Conservation (phyloP, 2,888 invertebrate genomes). For the Acleris holmiana region DNA sequence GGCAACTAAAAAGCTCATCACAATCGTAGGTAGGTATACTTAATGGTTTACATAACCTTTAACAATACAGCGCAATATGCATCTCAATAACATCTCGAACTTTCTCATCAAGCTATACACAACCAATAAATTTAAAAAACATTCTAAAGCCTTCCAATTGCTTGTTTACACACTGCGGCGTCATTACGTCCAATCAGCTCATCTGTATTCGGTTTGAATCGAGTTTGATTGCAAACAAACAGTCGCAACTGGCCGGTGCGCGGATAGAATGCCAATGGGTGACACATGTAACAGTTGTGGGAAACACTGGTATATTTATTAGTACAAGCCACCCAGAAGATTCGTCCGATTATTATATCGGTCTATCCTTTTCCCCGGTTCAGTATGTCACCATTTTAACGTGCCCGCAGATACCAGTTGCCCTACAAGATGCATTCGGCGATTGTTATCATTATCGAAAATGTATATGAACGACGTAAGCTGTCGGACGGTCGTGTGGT, state of each 20-base stretch:
- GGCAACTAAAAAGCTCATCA: no score
- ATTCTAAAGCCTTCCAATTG: neutral
- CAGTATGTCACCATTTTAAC: no score
- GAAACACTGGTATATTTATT: neutral
- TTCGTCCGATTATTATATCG: no score
- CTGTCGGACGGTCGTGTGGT: no score
- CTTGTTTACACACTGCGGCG: constrained; percentile 7
- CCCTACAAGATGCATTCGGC: no score
- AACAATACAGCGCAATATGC: neutral
- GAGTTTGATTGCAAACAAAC: constrained; percentile 34
- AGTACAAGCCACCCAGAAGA: neutral
- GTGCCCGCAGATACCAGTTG: no score
- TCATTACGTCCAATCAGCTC: constrained; percentile 20
- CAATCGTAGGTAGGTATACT: no score
- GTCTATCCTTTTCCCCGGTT: no score
- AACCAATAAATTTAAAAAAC: no score
- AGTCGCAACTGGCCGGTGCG: constrained; percentile 8
- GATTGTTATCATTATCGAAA: no score
- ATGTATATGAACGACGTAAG: no score
- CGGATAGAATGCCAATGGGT: constrained; percentile 18
- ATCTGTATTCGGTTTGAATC: constrained; percentile 27
- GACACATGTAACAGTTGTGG: neutral
- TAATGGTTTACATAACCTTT: no score
- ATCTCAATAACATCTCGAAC: neutral
- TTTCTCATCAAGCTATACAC: neutral